Base-by-base conservation (phyloP, 2,888 invertebrate genomes). In the Prenolepis imparis region DNA sequence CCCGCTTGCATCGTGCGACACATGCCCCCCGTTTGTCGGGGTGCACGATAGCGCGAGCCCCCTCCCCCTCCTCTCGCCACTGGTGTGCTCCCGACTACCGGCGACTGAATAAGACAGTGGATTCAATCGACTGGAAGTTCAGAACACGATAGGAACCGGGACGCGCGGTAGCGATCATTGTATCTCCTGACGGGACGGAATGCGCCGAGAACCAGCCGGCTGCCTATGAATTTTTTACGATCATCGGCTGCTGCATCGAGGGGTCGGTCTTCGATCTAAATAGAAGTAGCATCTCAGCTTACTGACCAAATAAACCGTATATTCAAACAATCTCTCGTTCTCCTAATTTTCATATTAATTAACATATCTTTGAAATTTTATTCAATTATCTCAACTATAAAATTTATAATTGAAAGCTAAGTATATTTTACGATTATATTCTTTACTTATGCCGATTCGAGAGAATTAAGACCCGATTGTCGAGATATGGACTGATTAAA, bases 41-140 rank as follows among this genome's bases (percentile, higher is more conserved):
- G 64, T 78, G 78, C 63, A 89, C 88, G 90, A 88, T 86, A 90
- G 80, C 83, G 28, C 41, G 78, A 75, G 78, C 83, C 88, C 83
- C 80, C 3, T 80, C 84, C 84, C 84, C 74, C 15, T 82, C 85
- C 81, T 61, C 74, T 84, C 66, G 81, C 80, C 78, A 78, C 80
- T 75, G 28, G 28, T 84, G 67, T 84, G 81, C 87, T 84, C 59
- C 81, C 78, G 85, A 84, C 85, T 84, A 86, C 70, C 86, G 88
- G 63, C 84, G 84, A 77, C 86, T 86, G 63, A 84, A 86, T 89
- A 90, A 90, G 90, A 90, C 90, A 90, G 86, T 85, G 85, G 86
- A 84, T 84, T 89, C 90, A 85, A 90, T 90, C 90, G 90, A 86
- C 83, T 88, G 90, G 90, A 90, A 89, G 68, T 86, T 39, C 77